Evolutionary conservation across 2,113 vertebrate species (phyloP), one percentile per base, ranked within the genome.

Genomic region (Microtus ochrogaster): DNA sequence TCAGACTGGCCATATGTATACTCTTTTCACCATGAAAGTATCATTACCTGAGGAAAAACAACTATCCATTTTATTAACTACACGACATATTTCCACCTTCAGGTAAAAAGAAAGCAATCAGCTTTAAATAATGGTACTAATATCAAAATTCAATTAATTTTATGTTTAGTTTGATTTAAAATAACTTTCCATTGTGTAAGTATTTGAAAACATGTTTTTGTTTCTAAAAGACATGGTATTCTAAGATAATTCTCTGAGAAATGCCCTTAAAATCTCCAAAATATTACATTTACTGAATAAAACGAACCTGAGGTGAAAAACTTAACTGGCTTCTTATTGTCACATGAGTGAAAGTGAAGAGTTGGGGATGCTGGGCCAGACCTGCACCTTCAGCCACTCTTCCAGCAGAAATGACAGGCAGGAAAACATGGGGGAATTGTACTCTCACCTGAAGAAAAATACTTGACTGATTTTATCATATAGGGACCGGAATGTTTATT

Each of bases 361-460:
- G 30, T 36, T 17, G 24, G 63, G 16, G 24, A 49, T 66, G 6
- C 41, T 89, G 36, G 19, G 28, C 11, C 47, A 81, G 17, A 9
- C 3, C 36, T 77, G 26, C 21, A 55, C 39, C 22, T 8, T 68
- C 22, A 41, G 14, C 5, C 78, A 3, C n/a, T 68, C 7, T 41
- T 39, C 4, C 1, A 17, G 8, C 58, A 83, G 78, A 22, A 22
- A 74, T 33, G 9, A 33, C 47, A 74, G 22, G 52, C 52, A 55
- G 33, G 49, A 21, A 81, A 81, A 81, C 5, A n/a, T 1, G 8
- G 5, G 12, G 36, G 36, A 26, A 1, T 61, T 55, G 86, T 73
- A 90, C 22, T 83, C 44, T 94, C 86, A 74, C 33, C 72, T 52
- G 85, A 90, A 86, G 49, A 70, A 49, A 94, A 76, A 77, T 68